Evolutionary conservation across 2,113 vertebrate species (phyloP).

Genomic region (Corythoichthys intestinalis): DNA sequence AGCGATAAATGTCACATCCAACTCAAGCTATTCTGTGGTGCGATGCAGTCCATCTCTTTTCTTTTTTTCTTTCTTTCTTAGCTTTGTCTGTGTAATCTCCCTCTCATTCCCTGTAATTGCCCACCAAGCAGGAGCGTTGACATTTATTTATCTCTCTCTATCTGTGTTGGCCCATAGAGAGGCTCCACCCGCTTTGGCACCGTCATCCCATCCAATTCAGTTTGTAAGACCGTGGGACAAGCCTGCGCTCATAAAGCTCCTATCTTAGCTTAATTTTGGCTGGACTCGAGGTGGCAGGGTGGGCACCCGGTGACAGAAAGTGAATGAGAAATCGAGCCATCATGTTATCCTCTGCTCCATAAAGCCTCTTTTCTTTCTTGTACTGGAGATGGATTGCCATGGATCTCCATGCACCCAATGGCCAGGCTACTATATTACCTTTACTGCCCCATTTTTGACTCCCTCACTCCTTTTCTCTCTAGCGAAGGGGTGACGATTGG

Average conservation of each 20-base stretch:
- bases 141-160: conserved; percentile 47
- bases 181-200: conserved; percentile 9
- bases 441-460: conserved; percentile 59
- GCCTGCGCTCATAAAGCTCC: conserved; percentile 33
- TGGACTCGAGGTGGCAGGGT: conserved; percentile 37
- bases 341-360: conserved; percentile 66
- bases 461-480: conserved; percentile 29
- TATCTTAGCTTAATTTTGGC: conserved; percentile 34
- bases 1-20: conserved; percentile 3
- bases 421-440: conserved; percentile 70
- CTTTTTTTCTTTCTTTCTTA: conserved; percentile 18
- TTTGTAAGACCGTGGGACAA: conserved; percentile 14
- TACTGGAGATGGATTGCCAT: conserved; percentile 62
- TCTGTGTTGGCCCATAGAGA: conserved; percentile 35
- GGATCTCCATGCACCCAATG: conserved; percentile 66
- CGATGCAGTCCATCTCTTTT: neutral
- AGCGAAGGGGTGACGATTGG: conserved; percentile 48
- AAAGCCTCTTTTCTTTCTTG: conserved; percentile 67
- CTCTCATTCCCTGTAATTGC: conserved; percentile 56
- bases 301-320: conserved; percentile 44
- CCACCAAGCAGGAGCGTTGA: conserved; percentile 38
- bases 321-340: conserved; percentile 69
- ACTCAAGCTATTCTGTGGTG: conserved; percentile 18
- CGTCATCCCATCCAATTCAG: conserved; percentile 25
- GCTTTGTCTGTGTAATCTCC: conserved; percentile 46